Base-by-base conservation (phyloP, 2,113 vertebrate species). In the Penelope pileata region DNA sequence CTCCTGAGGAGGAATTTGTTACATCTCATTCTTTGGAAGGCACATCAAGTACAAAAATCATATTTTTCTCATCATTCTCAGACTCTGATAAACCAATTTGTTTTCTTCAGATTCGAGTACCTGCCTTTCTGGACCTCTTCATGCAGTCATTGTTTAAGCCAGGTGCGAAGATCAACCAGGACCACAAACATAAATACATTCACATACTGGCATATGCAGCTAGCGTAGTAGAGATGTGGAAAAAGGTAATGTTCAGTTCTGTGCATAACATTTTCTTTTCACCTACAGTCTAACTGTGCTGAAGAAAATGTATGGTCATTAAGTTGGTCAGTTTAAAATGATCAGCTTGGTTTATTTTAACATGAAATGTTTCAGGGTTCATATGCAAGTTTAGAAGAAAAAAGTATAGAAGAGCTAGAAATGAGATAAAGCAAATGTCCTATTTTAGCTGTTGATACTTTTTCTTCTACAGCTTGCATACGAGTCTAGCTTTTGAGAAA, bases 101-200 rank as follows among this genome's bases (percentile, higher is more conserved):
- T 90, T 80, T 74, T 54, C 60, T 42, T 75, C 54, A 99, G 99
- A 99, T 99, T 93, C 97, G 99, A 81, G 99, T 99, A 19, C 99
- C 99, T 3, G 99, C 99, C 43, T 99, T 99, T 95, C 95, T 99
- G 90, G 99, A 99, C 91, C 98, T 99, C 50, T 99, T 99, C 94
- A 99, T 99, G 99, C 99, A 99, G 97, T 99, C 99, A 0, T 98
- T 99, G 48, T 99, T 99, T 85, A 99, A 99, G 50, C 99, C 99
- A 0, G 99, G 99, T 23, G 99, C 99, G n/a, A 99, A 99, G 96
- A 99, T 99, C 95, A 99, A 99, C 98, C 99, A 99, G 95, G 99
- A 99, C 94, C 99, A 99, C 80, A 99, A 99, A 89, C 99, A 99
- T 97, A 99, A 99, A 92, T 99, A 99, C 86, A 99, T 99, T 93